Base-by-base conservation (phyloP, 2,888 invertebrate genomes). In the Seira ritae region DNA sequence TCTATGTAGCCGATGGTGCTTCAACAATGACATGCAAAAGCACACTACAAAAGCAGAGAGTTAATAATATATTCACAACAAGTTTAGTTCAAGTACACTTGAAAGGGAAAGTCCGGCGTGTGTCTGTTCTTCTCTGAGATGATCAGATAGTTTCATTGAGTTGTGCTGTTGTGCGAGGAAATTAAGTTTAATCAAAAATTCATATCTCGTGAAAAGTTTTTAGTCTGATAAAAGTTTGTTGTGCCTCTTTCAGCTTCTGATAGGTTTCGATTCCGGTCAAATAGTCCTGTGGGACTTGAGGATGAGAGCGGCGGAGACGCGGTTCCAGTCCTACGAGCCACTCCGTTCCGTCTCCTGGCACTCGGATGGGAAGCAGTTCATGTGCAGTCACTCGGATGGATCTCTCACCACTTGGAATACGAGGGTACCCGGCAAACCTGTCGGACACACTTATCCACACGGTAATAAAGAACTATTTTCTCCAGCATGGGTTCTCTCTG, bases 241-340 rank as follows among this genome's bases (percentile, higher is more conserved):
- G 31, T 31, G 31, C 31, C 2, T 31, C 31, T 2, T 31, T 46
- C 92, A 98, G 98, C 93, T 99, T 91, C 93, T 99, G 91, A 96
- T 99, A 92, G 98, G 97, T 87, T 99, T 95, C 92, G 98, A 98
- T 92, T 94, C 95, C 88, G 99, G 99, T 22, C 95, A 96, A 90
- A 94, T 99, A 89, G 98, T 97, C 69, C 93, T 98, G 89, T 99
- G 99, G 99, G 98, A 99, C 92, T 93, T 99, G 90, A 94, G 95
- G 90, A 94, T 93, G 89, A 96, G 96, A 91, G 92, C 92, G 89
- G 97, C 96, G 60, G 99, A 99, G 90, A 94, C 95, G 92, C 93
- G 97, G 90, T 96, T 95, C 92, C 93, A 94, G 90, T 93, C 95
- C 77, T 92, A 93, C 24, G 96, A 96, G 90, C 94, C 94, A 75